A percentile compares a stretch with the other conserved stretches of the same genome.
Evolutionary conservation across 1,140 invertebrate species (phyloP).

Genomic region (Sitodiplosis mosellana): DNA sequence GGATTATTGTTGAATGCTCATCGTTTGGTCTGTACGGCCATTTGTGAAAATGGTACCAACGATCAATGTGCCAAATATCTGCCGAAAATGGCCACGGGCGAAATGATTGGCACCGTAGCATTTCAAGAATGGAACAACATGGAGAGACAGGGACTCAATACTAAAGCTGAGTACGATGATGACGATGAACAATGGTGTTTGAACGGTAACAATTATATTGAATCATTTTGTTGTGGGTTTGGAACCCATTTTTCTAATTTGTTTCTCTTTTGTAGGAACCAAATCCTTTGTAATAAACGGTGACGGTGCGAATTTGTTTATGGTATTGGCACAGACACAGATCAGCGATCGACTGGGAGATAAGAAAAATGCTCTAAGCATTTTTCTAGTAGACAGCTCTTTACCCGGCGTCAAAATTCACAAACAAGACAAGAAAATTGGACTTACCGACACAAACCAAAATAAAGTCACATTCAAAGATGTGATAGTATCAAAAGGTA

Average conservation of each 20-base stretch:
- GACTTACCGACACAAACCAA: slow-evolving; percentile 27
- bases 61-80: slow-evolving; percentile 30
- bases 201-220: background rate
- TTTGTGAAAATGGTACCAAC: slow-evolving; percentile 24
- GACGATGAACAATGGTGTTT: background rate
- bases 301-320: slow-evolving; percentile 26
- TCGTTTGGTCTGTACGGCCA: slow-evolving; percentile 25
- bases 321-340: slow-evolving; percentile 26
- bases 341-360: slow-evolving; percentile 12
- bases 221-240: no score
- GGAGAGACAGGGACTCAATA: slow-evolving; percentile 17
- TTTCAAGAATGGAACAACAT: slow-evolving; percentile 24
- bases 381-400: slow-evolving; percentile 54
- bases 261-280: background rate
- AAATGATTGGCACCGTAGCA: slow-evolving; percentile 27
- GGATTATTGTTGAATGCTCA: slow-evolving; percentile 26
- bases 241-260: no score
- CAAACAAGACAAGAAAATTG: slow-evolving; percentile 52
- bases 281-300: slow-evolving; percentile 31
- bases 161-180: background rate
- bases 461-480: slow-evolving; percentile 27
- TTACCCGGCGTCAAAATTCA: slow-evolving; percentile 48
- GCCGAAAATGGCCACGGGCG: slow-evolving; percentile 26
- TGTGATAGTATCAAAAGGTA: slow-evolving; percentile 23
- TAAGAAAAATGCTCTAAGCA: slow-evolving; percentile 10